Evolutionary conservation across 2,888 invertebrate species (phyloP), one percentile per base, ranked within the genome.

Genomic region (Asteroscopus sphinx): DNA sequence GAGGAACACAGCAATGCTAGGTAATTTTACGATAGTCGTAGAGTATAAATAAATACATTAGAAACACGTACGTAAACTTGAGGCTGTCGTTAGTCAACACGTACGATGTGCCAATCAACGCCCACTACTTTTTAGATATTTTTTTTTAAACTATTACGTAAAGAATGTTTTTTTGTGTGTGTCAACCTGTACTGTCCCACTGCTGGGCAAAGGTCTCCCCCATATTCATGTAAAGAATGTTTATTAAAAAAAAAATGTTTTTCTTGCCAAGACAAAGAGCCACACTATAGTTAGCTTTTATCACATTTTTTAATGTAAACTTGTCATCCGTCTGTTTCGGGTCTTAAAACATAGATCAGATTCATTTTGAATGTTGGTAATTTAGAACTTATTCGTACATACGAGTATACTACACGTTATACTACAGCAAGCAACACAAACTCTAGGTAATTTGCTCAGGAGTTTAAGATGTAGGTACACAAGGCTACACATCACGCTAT

Each of bases 41-140:
- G 67, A 60, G 37, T 63, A 60, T 53, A 47, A 60, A 71, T 65
- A 60, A 60, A 65, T 69, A 69, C 39, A 47, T 56, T 55, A 51
- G 12, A 69, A 68, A 42, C 26, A 39, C 42, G 33, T 69, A 39
- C 42, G 33, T 69, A 63, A 51, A 56, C n/a, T 49, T 46, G 62
- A 41, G 36, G 37, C 30, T 42, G 63, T 42, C 36, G 61, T 61
- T 53, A 61, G 48, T 68, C 62, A 48, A 62, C 68, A 62, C 54
- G 17, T 55, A 41, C 39, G 42, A 47, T 55, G 57, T 49, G 61
- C 32, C 53, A 49, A 54, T 66, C 57, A 47, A 47, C 39, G 17
- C 53, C 53, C 48, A 59, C 57, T 44, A 35, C 49, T n/a, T 44
- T 52, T 39, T 45, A 37, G 15, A 13, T 15, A 58, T 66, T 42